A percentile compares a stretch with the other conserved stretches of the same genome.
These are phyloP conservation scores for Hyperoodon ampullatus DNA, from an alignment of 2,113 vertebrate species.

Conservation along the genomic window DNA sequence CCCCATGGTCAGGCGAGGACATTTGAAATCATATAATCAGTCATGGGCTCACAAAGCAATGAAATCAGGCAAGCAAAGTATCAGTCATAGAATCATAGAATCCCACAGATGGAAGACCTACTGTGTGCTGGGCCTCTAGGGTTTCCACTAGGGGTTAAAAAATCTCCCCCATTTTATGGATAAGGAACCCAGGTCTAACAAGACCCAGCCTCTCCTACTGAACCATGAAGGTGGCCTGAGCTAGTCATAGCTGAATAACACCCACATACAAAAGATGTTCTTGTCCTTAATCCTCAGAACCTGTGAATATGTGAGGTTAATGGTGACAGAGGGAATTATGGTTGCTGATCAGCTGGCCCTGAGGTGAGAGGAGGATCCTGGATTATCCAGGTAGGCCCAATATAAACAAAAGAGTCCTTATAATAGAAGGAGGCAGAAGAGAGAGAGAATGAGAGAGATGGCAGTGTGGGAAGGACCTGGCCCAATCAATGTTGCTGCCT, in stretches of 20 bases:
- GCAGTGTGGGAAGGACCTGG: background rate
- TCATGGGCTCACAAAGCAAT: background rate
- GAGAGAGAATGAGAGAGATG: background rate
- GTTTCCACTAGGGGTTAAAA: background rate
- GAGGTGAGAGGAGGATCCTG: background rate
- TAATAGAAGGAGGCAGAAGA: background rate
- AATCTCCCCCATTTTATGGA: background rate
- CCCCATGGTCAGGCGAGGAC: background rate
- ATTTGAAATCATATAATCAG: background rate
- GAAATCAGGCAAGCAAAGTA: background rate
- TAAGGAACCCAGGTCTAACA: background rate
- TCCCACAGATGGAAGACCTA: background rate
- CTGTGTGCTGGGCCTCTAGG: background rate
- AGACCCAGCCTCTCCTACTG: background rate
- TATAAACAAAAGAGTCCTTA: background rate
- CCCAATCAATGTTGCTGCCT: background rate
- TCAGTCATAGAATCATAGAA: background rate
- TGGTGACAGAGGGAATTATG: background rate
- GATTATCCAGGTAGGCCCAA: background rate
- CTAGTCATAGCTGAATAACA: background rate
- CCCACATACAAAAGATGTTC: background rate
- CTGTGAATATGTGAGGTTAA: background rate
- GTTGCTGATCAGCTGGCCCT: background rate
- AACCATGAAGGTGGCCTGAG: background rate
- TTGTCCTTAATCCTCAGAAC: background rate